Conservation (phyloP, 2,888 invertebrate species). For the Amphipoea lucens region DNA sequence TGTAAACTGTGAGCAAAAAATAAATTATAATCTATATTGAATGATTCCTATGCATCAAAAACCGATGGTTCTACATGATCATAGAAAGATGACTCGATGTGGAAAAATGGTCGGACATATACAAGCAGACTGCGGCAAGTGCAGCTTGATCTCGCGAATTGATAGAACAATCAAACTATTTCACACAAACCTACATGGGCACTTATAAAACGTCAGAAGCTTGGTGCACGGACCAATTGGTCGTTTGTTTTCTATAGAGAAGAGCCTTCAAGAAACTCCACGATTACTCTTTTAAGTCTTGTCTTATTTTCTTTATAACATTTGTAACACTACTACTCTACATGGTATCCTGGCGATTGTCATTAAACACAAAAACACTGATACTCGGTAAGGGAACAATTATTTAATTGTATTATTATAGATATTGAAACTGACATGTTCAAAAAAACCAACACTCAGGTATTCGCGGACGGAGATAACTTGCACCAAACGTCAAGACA, state of each 20-base stretch:
- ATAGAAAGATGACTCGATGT: neutral
- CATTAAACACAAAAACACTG: neutral
- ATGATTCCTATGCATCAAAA: neutral
- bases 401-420: too few relatives aligned
- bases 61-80: neutral
- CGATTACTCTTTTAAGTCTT: too few relatives aligned
- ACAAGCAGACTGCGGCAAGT: neutral
- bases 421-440: neutral
- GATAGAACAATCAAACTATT: too few relatives aligned
- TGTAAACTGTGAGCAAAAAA: neutral
- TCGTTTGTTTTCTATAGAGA: too few relatives aligned
- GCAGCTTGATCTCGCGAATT: neutral
- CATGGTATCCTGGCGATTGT: neutral
- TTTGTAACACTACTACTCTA: neutral
- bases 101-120: neutral
- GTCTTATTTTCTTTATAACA: neutral
- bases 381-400: neutral
- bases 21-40: neutral
- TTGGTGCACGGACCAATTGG: too few relatives aligned
- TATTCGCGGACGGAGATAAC: constrained; percentile 9
- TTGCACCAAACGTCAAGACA: constrained; percentile 41
- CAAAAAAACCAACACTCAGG: neutral
- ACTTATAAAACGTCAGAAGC: too few relatives aligned
- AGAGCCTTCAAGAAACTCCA: too few relatives aligned
- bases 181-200: too few relatives aligned